Conservation (phyloP, 2,113 vertebrate genomes). For the Bufo gargarizans region DNA sequence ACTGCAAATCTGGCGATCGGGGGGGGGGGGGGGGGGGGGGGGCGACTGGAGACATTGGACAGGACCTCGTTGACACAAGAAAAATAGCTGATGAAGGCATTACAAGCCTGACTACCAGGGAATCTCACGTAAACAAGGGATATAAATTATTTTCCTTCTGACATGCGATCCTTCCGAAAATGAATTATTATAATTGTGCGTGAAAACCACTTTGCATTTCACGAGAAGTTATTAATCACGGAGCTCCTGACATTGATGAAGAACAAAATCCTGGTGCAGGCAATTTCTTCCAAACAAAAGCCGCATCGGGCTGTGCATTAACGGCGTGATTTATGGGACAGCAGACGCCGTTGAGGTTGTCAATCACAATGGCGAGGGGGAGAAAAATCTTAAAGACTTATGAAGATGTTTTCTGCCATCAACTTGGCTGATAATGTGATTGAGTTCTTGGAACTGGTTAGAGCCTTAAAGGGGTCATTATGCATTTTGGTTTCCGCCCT, state of each 20-base stretch:
- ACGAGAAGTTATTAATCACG: slow-evolving; percentile 50
- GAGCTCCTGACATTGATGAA: slow-evolving; percentile 50
- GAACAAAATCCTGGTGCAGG: slow-evolving; percentile 39
- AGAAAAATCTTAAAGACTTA: neutral
- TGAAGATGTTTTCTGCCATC: neutral
- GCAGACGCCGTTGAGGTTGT: slow-evolving; percentile 29
- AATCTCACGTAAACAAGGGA: slow-evolving; percentile 37
- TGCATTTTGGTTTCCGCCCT: no score
- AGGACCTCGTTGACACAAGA: neutral
- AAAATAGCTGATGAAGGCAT: slow-evolving; percentile 28
- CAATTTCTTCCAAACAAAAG: slow-evolving; percentile 55
- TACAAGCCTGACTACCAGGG: neutral
- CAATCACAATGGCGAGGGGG: slow-evolving; percentile 4
- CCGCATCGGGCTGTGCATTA: slow-evolving; percentile 43
- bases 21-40: slow-evolving; percentile 9
- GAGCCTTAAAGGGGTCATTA: neutral
- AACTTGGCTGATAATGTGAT: neutral
- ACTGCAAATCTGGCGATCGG: neutral
- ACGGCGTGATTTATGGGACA: slow-evolving; percentile 49
- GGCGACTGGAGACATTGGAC: neutral
- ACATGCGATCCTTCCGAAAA: slow-evolving; percentile 44
- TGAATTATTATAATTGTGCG: slow-evolving; percentile 55
- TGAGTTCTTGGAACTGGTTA: neutral
- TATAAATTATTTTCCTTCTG: slow-evolving; percentile 38
- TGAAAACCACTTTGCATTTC: slow-evolving; percentile 53